Percentiles rank a stretch among this genome's conserved stretches.
Evolutionary conservation across 2,888 invertebrate genomes (phyloP).

Genomic region (Catonia carolina): DNA sequence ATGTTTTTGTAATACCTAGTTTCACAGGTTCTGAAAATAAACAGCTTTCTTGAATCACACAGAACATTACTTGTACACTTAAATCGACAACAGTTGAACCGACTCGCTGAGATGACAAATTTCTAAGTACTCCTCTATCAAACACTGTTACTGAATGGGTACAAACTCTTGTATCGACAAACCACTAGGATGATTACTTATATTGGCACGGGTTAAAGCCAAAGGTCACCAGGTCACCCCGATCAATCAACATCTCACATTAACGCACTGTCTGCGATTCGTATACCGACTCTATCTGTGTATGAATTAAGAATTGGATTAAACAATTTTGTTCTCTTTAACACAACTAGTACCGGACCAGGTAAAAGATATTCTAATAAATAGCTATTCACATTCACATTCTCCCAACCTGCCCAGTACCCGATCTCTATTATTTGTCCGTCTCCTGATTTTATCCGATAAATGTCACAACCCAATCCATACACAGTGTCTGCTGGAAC

Average conservation of each 20-base stretch:
- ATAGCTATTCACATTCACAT: conserved; percentile 60
- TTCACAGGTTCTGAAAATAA: conserved; percentile 38
- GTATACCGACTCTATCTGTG: conserved; percentile 74
- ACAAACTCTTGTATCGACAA: no score
- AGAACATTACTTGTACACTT: conserved; percentile 59
- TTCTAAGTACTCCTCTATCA: conserved; percentile 58
- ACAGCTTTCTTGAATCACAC: conserved; percentile 71
- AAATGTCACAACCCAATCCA: conserved; percentile 86
- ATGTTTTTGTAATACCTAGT: no score
- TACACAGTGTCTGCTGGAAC: conserved; percentile 98
- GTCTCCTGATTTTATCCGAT: conserved; percentile 78
- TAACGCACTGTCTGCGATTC: conserved; percentile 69
- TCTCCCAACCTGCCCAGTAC: conserved; percentile 67
- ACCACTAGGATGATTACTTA: conserved; percentile 71
- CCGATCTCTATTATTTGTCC: conserved; percentile 59
- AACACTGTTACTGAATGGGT: conserved; percentile 69
- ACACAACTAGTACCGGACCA: conserved; percentile 89
- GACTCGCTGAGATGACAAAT: conserved; percentile 57
- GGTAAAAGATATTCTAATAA: conserved; percentile 73
- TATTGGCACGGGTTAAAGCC: conserved; percentile 93
- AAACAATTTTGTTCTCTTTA: conserved; percentile 64
- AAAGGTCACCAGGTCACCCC: conserved; percentile 73
- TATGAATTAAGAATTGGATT: conserved; percentile 72
- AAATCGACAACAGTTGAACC: conserved; percentile 94
- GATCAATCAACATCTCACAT: conserved; percentile 57